Conservation (phyloP, 2,888 invertebrate species). For the Drosophila nigricruria region DNA sequence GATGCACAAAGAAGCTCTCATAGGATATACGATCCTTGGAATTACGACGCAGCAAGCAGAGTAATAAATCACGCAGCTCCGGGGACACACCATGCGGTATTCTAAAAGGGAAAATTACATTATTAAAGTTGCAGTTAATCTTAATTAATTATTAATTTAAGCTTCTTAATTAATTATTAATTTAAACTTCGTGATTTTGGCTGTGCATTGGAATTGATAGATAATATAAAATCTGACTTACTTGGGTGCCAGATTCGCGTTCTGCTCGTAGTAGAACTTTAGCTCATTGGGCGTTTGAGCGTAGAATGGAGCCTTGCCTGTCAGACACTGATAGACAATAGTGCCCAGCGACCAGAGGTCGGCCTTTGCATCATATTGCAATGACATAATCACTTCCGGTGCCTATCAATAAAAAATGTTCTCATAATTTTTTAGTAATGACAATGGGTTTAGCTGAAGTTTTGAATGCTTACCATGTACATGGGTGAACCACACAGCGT, state of each 20-base stretch:
- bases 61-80: conserved; percentile 94
- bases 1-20: conserved; percentile 97
- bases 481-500: conserved; percentile 99
- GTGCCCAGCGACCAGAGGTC: conserved; percentile 99
- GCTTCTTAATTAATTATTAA: not conserved
- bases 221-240: conserved; percentile 85
- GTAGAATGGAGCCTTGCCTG: conserved; percentile 99
- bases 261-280: conserved; percentile 98
- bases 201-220: not conserved
- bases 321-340: conserved; percentile 99
- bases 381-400: conserved; percentile 99
- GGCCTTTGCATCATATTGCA: conserved; percentile 99
- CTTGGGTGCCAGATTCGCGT: conserved; percentile 95
- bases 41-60: conserved; percentile 95
- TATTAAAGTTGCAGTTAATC: not conserved
- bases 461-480: conserved; percentile 94
- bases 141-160: not conserved
- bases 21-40: conserved; percentile 98
- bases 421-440: not conserved
- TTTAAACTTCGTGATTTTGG: not conserved
- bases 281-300: conserved; percentile 99
- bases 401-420: conserved; percentile 87
- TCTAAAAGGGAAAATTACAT: conserved; percentile 86
- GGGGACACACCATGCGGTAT: conserved; percentile 97
- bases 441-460: not conserved